Evolutionary conservation across 2,888 invertebrate genomes (phyloP), one percentile per base, ranked within the genome.

Genomic region (Therioaphis trifolii): DNA sequence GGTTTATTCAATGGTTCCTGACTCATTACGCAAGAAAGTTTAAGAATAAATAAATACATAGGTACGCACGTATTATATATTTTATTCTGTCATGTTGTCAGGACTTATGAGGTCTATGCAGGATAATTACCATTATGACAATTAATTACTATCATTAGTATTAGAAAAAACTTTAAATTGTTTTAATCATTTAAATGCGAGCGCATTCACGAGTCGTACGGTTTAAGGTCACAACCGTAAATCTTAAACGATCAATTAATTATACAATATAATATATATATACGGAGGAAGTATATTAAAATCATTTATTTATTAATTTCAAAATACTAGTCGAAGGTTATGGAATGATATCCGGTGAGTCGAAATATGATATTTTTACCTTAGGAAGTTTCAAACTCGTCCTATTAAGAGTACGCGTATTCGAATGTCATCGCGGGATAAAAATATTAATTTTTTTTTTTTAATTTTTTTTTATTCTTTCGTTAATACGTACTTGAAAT

Each of bases 181-280:
- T 79, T 79, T 52, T 79, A 68, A 78, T 68, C 27, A 55, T 68
- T 40, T 27, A 52, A 27, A 69, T 24, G 68, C 9, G 40, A 11
- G 27, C 43, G n/a, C 46, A 63, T 68, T 68, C 35, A 35, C 40
- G 21, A 21, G 49, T 27, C 52, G 21, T 29, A n/a, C 40, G 52
- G 66, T 43, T 79, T 79, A 79, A 79, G 78, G 78, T 69, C 78
- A 79, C 78, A 55, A 69, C 24, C 68, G 55, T 79, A 79, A 69
- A 79, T 79, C 78, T 69, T 55, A 69, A 79, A 79, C n/a, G 78
- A 55, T 79, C 55, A 55, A 79, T 79, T 79, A 79, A 79, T 69
- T 79, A 79, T 18, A 55, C 21, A n/a, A 21, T 5, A 9, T 46
- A 21, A 21, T 2, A 27, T 21, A 12, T 40, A 12, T 27, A 14